Base-by-base conservation (phyloP, 2,797 vertebrate genomes). In the Hydrocynus forskahlii region DNA sequence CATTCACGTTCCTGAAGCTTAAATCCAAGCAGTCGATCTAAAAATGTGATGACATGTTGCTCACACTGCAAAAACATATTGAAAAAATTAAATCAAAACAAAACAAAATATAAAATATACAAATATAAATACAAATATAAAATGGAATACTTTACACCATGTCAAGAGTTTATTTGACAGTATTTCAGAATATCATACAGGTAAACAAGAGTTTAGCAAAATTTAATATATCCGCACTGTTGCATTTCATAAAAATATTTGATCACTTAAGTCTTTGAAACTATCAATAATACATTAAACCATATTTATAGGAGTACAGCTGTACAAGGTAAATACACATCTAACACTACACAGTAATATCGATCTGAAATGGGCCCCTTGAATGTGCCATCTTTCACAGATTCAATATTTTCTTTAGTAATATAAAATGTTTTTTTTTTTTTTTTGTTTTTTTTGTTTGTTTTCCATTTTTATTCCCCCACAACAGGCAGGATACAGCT, bases 161-260 rank as follows among this genome's bases (percentile, higher is more conserved):
- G 93, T 95, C 93, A 94, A 93, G 91, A 97, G 96, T 99, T 99
- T 99, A 99, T 99, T 99, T 99, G 96, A 99, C 97, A 98, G 96
- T 97, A 97, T 98, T 97, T 99, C 97, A 99, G 97, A 99, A 97
- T 99, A 99, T 97, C 97, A 97, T 99, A 99, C 96, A 97, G 86
- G 97, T 99, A 99, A 99, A 99, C 97, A 98, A 99, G 97, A 97
- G 98, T 97, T 99, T 96, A 98, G 97, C 97, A 99, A 99, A 99
- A 99, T 98, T 97, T 99, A 97, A 98, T 98, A 98, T 99, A 99
- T 98, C 96, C 96, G 95, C 97, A 98, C 96, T 97, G 97, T 97
- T 96, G 96, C 96, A 95, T 98, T 98, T 99, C 97, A 99, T 99
- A 99, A 99, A 99, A 99, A 99, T 99, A 99, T 97, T 98, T 99